Evolutionary conservation across 2,797 vertebrate genomes (phyloP), one percentile per base, ranked within the genome.

Genomic region (Hozukius guyotensis): DNA sequence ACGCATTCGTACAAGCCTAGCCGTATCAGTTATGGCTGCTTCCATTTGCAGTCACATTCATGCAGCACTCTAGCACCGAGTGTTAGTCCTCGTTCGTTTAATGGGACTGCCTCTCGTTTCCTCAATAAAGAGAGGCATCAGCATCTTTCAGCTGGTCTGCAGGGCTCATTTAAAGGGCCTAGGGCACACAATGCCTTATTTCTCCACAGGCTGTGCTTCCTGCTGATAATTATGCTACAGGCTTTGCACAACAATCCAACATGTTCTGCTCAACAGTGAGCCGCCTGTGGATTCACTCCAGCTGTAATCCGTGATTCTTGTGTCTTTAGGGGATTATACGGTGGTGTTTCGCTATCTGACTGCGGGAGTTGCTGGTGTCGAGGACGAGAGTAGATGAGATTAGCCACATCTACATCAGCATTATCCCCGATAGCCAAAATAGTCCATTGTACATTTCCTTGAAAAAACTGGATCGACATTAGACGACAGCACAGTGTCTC

Each of bases 161-260:
- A 59, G 81, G 81, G 87, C 93, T 92, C 81, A 85, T 93, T 92
- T 90, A 81, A 79, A 89, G 70, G 81, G 88, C 85, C 84, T n/a
- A 32, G 69, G 84, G 89, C 90, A 81, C 67, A 62, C 80, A 62
- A 89, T 86, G 81, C 83, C 72, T 87, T 63, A 72, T 89, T 86
- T 83, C 85, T 93, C 90, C 78, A 77, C 90, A 72, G 83, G 87
- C 84, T 80, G 25, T 65, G 74, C 82, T 72, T 90, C 80, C 87
- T 80, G 83, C 83, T 82, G 88, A 83, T 93, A 88, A 92, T 92
- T 87, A 88, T 88, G 80, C 81, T 77, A 29, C 85, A 75, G 87
- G 80, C 81, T 86, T 85, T 80, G 42, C 89, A 72, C 80, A 86
- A 85, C 82, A 90, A 89, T 88, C 79, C 80, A 89, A 75, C 88